Conservation (phyloP, 2,888 invertebrate species). For the Netelia fuscicornis region DNA sequence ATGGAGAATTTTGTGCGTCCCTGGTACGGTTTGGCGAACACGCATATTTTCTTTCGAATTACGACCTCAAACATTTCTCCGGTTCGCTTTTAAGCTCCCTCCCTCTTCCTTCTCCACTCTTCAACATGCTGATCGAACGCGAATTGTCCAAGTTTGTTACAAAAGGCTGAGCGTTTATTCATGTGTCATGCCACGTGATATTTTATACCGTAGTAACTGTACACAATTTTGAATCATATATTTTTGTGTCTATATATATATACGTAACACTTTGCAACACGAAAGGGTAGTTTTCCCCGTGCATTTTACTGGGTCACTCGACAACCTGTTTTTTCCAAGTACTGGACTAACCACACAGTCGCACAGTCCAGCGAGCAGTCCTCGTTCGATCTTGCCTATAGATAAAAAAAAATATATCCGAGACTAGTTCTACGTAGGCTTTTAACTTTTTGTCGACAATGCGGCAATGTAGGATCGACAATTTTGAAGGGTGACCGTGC, state of each 20-base stretch:
- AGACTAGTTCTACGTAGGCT: slow-evolving; percentile 9
- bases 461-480: not conserved
- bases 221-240: not conserved
- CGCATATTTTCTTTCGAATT: slow-evolving; percentile 43
- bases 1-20: slow-evolving; percentile 31
- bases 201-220: not conserved
- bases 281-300: slow-evolving; percentile 24
- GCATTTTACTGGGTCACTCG: slow-evolving; percentile 57
- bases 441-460: slow-evolving; percentile 32
- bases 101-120: not conserved
- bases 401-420: slow-evolving; percentile 25
- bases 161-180: not conserved
- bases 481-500: not conserved
- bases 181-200: not conserved
- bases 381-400: slow-evolving; percentile 39
- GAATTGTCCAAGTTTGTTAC: slow-evolving; percentile 2
- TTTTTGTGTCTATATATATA: slow-evolving; percentile 8
- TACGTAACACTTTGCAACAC: slow-evolving; percentile 11
- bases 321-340: slow-evolving; percentile 56
- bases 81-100: not conserved
- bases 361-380: slow-evolving; percentile 8
- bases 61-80: not conserved
- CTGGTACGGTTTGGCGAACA: slow-evolving; percentile 25
- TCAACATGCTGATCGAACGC: slow-evolving; percentile 7
- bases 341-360: slow-evolving; percentile 6